Percentiles rank a stretch among this genome's conserved stretches.
Evolutionary conservation across 2,888 invertebrate genomes (phyloP).

Genomic region (Xanthorhoe designata): DNA sequence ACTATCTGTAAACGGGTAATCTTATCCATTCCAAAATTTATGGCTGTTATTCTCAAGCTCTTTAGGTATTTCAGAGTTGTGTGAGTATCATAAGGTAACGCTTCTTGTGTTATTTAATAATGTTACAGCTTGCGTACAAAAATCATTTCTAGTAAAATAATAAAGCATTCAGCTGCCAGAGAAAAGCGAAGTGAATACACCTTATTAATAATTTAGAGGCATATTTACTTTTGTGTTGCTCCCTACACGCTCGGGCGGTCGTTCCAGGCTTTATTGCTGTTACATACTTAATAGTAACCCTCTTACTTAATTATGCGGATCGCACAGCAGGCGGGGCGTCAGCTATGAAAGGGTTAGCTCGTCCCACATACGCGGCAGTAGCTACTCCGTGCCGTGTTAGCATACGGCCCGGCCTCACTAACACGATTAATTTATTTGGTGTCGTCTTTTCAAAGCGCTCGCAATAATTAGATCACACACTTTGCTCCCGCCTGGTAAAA

Average conservation of each 20-base stretch:
- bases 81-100: neutral
- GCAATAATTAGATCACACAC: conserved; percentile 58
- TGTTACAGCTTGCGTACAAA: neutral
- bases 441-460: conserved; percentile 60
- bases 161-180: conserved; percentile 34
- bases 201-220: conserved; percentile 63
- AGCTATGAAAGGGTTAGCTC: conserved; percentile 62
- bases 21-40: conserved; percentile 23
- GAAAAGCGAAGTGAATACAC: conserved; percentile 50
- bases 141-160: conserved; percentile 20
- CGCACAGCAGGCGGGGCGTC: conserved; percentile 59
- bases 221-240: conserved; percentile 68
- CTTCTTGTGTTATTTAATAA: neutral
- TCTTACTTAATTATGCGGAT: conserved; percentile 81
- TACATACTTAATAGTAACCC: conserved; percentile 81
- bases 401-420: conserved; percentile 61
- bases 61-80: neutral
- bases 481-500: conserved; percentile 46
- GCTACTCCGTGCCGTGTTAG: conserved; percentile 57
- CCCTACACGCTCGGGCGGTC: conserved; percentile 62
- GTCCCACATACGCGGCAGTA: conserved; percentile 46
- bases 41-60: conserved; percentile 16
- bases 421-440: conserved; percentile 74
- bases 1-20: conserved; percentile 20
- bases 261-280: conserved; percentile 74